Evolutionary conservation across 64 coral and sea anemone genomes (phyloP), one percentile per base, ranked within the genome.

Genomic region (Montipora capricornis): DNA sequence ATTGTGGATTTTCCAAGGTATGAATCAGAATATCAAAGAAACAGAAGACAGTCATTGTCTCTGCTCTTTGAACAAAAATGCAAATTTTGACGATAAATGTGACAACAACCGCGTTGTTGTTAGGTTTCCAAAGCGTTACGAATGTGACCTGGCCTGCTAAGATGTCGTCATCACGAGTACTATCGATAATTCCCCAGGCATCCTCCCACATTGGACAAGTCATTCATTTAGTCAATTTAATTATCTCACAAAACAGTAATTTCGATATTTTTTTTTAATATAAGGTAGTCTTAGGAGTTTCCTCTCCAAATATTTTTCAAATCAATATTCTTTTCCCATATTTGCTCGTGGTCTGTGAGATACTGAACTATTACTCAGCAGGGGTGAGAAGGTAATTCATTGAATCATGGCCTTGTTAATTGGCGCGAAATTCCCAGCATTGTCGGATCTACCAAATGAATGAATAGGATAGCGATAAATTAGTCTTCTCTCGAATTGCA

Each of bases 351-450:
- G 53, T 11, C 6, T 6, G 53, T 11, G 53, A 8, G 6, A 49
- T 4, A 14, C 19, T 12, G 15, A 1, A 8, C 13, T 17, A 13
- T 78, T 86, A 71, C 82, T 68, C 67, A 49, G 66, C 61, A 9
- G 5, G 45, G 82, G 11, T 47, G 47, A 26, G 82, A 50, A 5
- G 45, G 17, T 13, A 8, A 19, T 8, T 2, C 19, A 20, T 19
- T 12, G 5, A 69, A n/a, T 17, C 26, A n/a, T 46, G 12, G 46
- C 59, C 29, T 37, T 17, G 60, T 29, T 19, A 69, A 49, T 86
- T 86, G 82, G 82, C 82, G 82, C 64, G 82, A 86, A 86, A 86
- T n/a, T 14, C 45, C 20, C 66, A 48, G 79, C 44, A 37, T 2
- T 37, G 37, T 37, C 37, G 37, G 37, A 37, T 37, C 37, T 37